Percentiles rank a stretch among this genome's conserved stretches.
Conservation (phyloP, 2,113 vertebrate species). For the Speoplatyrhinus poulsoni region DNA sequence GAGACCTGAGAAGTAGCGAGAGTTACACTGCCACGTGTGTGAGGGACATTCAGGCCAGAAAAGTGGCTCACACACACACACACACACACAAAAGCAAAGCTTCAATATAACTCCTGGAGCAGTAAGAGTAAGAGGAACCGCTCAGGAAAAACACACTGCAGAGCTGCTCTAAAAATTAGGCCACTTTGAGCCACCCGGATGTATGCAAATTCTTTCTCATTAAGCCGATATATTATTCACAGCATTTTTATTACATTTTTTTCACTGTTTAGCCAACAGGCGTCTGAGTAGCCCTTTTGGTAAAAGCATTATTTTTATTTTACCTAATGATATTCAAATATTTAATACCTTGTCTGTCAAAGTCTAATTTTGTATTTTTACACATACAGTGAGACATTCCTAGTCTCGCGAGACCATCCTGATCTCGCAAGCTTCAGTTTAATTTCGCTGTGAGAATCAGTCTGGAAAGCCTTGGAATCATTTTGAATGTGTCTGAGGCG, state of each 20-base stretch:
- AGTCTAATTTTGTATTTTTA: slow-evolving; percentile 23
- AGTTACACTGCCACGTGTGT: slow-evolving; percentile 36
- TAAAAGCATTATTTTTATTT: slow-evolving; percentile 43
- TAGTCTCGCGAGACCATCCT: no score
- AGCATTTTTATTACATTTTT: slow-evolving; percentile 11
- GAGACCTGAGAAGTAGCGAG: slow-evolving; percentile 23
- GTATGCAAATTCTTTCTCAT: slow-evolving; percentile 11
- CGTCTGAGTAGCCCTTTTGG: slow-evolving; percentile 22
- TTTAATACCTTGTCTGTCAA: slow-evolving; percentile 4
- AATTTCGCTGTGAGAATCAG: no score
- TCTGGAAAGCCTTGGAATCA: no score
- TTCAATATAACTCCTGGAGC: slow-evolving; percentile 10
- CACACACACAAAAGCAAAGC: slow-evolving; percentile 11
- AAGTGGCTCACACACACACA: slow-evolving; percentile 20
- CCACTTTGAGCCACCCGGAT: slow-evolving; percentile 8
- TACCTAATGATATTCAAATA: background rate
- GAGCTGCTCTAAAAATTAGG: slow-evolving; percentile 11
- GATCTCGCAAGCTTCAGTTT: no score
- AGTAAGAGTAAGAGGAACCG: background rate
- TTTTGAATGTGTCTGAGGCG: no score
- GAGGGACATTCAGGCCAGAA: slow-evolving; percentile 33
- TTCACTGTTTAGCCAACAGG: slow-evolving; percentile 14
- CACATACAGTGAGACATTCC: slow-evolving; percentile 29
- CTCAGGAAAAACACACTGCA: slow-evolving; percentile 20
- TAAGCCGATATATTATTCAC: background rate